These are phyloP conservation scores for Pinctada fucata DNA, from an alignment of 2,888 invertebrate genomes.

Conservation along the genomic window DNA sequence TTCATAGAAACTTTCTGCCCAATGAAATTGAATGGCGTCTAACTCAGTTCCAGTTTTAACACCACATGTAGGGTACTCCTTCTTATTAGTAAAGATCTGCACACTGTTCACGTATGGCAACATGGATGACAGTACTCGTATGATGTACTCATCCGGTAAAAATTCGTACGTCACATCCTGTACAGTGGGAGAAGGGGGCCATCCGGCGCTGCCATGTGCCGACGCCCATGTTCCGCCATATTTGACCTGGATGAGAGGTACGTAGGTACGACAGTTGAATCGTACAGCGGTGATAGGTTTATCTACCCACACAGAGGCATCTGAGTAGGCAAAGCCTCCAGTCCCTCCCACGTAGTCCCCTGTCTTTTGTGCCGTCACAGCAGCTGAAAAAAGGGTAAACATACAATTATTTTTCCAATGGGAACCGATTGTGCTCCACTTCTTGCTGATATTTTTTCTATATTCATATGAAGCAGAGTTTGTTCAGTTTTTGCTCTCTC, in stretches of 20 bases:
- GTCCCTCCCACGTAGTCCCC: not conserved
- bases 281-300: not conserved
- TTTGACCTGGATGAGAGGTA: not conserved
- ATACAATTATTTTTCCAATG: too few relatives aligned
- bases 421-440: too few relatives aligned
- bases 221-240: not conserved
- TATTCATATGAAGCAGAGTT: too few relatives aligned
- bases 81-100: not conserved
- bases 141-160: not conserved
- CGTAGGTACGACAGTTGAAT: not conserved
- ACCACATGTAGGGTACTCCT: not conserved
- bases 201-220: not conserved
- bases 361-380: not conserved
- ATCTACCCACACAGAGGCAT: not conserved
- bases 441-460: too few relatives aligned
- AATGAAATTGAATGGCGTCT: not conserved
- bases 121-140: not conserved
- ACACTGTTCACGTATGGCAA: not conserved
- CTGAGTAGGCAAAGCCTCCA: not conserved
- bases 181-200: not conserved
- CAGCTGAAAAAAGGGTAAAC: not conserved
- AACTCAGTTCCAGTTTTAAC: not conserved
- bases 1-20: not conserved
- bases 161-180: not conserved
- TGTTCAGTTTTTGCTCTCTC: too few relatives aligned